Conservation (phyloP, 2,113 vertebrate genomes). For the Muntiacus muntjak region DNA sequence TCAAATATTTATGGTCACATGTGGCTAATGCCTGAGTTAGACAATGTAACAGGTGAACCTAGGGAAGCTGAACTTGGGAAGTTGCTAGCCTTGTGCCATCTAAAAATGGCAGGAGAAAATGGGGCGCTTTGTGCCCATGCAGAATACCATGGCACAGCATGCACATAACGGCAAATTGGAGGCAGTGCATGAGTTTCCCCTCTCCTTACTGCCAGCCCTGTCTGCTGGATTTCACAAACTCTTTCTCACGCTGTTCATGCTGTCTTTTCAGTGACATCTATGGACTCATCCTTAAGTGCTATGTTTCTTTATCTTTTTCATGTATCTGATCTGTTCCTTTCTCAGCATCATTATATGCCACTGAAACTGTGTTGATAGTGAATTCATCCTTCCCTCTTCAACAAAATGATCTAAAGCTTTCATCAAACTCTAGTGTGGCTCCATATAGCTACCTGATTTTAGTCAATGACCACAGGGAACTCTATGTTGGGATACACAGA, state of each 20-base stretch:
- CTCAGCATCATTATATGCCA: not conserved
- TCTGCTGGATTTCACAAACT: rapidly evolving
- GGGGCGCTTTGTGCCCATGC: not conserved
- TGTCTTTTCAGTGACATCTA: not conserved
- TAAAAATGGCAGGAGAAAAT: not conserved
- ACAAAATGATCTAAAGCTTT: not conserved
- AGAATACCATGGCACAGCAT: too few species aligned
- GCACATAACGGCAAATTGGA: not conserved
- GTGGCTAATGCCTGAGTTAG: not conserved
- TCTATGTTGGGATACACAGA: rapidly evolving
- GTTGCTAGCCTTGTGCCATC: rapidly evolving
- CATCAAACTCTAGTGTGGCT: too few species aligned
- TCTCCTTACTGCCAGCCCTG: rapidly evolving
- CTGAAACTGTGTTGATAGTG: not conserved
- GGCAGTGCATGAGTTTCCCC: rapidly evolving
- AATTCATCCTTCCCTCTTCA: not conserved
- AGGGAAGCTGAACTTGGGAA: rapidly evolving
- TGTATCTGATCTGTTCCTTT: not conserved
- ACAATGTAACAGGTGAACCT: not conserved
- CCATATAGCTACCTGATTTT: not conserved
- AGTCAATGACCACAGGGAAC: rapidly evolving
- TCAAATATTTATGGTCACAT: rapidly evolving
- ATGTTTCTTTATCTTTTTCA: too few species aligned
- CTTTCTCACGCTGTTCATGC: not conserved
- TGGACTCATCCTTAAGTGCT: rapidly evolving